Conservation (phyloP, 23 tunicate species). For the Diplosoma virens region DNA sequence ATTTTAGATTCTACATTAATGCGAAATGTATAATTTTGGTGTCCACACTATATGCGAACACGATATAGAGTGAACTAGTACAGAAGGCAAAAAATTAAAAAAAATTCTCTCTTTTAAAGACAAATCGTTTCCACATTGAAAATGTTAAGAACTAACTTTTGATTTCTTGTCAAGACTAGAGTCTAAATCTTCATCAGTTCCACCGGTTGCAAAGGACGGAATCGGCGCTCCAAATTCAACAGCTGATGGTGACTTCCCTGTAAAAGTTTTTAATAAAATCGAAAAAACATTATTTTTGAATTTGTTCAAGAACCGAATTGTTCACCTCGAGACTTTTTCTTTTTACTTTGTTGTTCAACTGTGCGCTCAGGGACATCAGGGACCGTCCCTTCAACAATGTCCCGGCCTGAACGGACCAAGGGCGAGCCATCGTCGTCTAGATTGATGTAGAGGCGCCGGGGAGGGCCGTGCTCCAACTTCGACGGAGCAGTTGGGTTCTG, state of each 20-base stretch:
- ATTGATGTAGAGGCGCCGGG: too few species aligned
- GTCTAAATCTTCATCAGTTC: slow-evolving; percentile 34
- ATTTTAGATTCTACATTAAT: too few species aligned
- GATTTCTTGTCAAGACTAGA: slow-evolving; percentile 1
- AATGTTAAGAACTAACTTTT: too few species aligned
- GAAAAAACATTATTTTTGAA: not conserved
- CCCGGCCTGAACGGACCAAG: slow-evolving; percentile 29
- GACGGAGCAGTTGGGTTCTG: too few species aligned
- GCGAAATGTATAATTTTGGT: too few species aligned
- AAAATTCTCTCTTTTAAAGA: too few species aligned
- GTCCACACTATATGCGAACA: too few species aligned
- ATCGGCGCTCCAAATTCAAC: slow-evolving; percentile 57
- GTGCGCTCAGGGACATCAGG: not conserved
- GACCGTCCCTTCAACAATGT: not conserved
- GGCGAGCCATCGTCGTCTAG: slow-evolving; percentile 46
- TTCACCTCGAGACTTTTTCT: slow-evolving; percentile 44
- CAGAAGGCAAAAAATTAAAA: too few species aligned
- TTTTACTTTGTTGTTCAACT: not conserved
- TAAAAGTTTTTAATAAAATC: not conserved
- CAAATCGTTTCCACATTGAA: too few species aligned
- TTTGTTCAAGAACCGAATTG: not conserved
- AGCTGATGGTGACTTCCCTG: slow-evolving; percentile 66
- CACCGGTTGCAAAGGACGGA: slow-evolving; percentile 32
- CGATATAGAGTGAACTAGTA: too few species aligned
- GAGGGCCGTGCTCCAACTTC: too few species aligned